A percentile compares a stretch with the other conserved stretches of the same genome.
phyloP scores from a whole-genome alignment of 2,888 invertebrate genomes.

The Apoda limacodes region DNA sequence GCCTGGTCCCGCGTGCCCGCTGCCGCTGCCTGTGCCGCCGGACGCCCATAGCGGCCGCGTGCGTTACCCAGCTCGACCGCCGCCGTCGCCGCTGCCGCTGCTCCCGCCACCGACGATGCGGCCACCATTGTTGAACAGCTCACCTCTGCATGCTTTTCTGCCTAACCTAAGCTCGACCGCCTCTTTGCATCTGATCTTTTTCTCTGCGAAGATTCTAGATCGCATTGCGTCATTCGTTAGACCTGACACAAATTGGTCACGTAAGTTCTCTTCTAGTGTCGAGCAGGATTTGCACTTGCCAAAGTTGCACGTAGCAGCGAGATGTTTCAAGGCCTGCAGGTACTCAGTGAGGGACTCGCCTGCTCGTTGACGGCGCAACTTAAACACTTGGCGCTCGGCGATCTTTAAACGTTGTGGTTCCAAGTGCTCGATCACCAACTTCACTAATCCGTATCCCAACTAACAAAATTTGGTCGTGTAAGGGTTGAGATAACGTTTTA shows the following conservation, averaged over 20 bases:
- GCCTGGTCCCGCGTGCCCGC: constrained; percentile 11
- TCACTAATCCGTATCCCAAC: constrained; percentile 17
- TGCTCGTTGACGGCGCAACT: constrained; percentile 11
- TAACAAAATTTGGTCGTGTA: too few species aligned
- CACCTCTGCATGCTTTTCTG: constrained; percentile 7
- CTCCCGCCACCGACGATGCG: constrained; percentile 1
- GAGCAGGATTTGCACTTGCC: too few species aligned
- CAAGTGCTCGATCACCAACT: constrained; percentile 15
- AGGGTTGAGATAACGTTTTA: too few species aligned
- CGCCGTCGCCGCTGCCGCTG: constrained; percentile 5
- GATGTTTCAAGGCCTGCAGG: constrained; percentile 17
- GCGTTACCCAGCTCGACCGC: constrained; percentile 2
- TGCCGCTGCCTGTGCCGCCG: constrained; percentile 18
- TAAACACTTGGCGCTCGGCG: too few species aligned
- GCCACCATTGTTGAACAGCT: not conserved
- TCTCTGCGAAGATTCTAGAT: constrained; percentile 20
- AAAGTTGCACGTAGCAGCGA: constrained; percentile 18
- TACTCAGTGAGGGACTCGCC: constrained; percentile 16
- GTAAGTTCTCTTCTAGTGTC: constrained; percentile 11
- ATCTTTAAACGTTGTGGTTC: too few species aligned
- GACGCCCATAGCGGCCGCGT: too few species aligned
- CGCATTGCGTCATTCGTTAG: constrained; percentile 18
- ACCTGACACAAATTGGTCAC: too few species aligned
- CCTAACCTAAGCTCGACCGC: constrained; percentile 21
- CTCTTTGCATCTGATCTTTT: constrained; percentile 14